A percentile compares a stretch with the other conserved stretches of the same genome.
Evolutionary conservation across 2,113 vertebrate genomes (phyloP).

Genomic region (Patagioenas fasciata): DNA sequence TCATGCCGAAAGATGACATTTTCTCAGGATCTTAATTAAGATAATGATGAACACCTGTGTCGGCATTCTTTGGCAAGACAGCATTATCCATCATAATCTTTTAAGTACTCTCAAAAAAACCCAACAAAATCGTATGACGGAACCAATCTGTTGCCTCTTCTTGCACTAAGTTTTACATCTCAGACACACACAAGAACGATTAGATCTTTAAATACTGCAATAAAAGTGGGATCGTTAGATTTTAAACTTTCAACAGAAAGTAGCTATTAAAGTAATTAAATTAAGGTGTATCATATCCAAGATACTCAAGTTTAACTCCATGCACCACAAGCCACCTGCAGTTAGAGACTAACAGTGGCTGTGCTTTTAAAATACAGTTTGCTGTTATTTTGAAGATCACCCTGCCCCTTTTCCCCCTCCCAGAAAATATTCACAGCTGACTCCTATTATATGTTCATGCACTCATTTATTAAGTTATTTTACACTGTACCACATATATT

Average conservation of each 20-base stretch:
- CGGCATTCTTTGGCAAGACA: conserved; percentile 77
- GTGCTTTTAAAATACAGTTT: neutral
- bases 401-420: neutral
- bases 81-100: conserved; percentile 82
- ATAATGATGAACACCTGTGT: conserved; percentile 81
- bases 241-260: conserved; percentile 75
- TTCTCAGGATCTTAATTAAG: conserved; percentile 80
- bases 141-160: conserved; percentile 76
- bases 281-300: conserved; percentile 29
- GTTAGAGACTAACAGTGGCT: neutral
- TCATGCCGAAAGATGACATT: conserved; percentile 72
- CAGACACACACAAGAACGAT: conserved; percentile 58
- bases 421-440: neutral
- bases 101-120: conserved; percentile 73
- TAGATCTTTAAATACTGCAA: conserved; percentile 66
- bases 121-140: conserved; percentile 66
- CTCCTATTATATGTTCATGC: neutral
- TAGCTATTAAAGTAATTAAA: conserved; percentile 72
- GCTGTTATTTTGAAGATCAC: neutral
- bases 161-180: conserved; percentile 39
- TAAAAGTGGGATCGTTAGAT: conserved; percentile 65
- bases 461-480: neutral
- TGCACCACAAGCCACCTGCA: neutral
- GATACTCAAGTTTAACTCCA: conserved; percentile 13
- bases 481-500: neutral